A percentile compares a stretch with the other conserved stretches of the same genome.
Conservation (phyloP, 2,113 vertebrate genomes). For the Oryzias javanicus region DNA sequence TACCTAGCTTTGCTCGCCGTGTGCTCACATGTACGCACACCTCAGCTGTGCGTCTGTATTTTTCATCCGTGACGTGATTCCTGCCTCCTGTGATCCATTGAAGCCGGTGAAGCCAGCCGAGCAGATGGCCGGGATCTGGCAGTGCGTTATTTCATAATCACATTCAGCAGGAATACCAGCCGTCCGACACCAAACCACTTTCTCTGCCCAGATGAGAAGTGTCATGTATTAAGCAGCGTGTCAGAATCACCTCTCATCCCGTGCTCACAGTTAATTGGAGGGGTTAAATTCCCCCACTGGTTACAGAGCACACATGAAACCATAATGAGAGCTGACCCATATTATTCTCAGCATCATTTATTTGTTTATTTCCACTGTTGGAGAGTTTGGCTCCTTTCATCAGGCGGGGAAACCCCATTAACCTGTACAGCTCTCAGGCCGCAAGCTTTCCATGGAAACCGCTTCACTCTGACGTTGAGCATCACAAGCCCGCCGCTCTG, state of each 20-base stretch:
- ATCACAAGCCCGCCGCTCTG: not conserved
- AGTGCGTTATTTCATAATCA: constrained; percentile 33
- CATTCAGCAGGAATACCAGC: constrained; percentile 12
- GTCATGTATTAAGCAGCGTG: constrained; percentile 32
- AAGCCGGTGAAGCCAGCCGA: constrained; percentile 18
- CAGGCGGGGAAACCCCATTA: constrained; percentile 4
- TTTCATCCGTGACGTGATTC: not conserved
- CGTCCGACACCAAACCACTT: constrained; percentile 23
- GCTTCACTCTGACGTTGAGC: constrained; percentile 5
- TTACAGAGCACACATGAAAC: constrained; percentile 32
- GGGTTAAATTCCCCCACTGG: constrained; percentile 23
- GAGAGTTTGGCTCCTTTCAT: constrained; percentile 17
- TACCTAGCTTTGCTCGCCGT: not conserved
- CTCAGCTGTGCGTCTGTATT: not conserved
- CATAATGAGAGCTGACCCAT: constrained; percentile 36
- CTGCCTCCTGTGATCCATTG: constrained; percentile 24
- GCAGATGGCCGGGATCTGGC: constrained; percentile 30
- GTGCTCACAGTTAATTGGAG: constrained; percentile 22
- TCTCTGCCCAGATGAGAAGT: constrained; percentile 30
- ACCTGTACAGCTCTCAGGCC: not conserved
- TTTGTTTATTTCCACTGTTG: constrained; percentile 18
- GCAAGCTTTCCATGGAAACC: constrained; percentile 3
- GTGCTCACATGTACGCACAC: not conserved
- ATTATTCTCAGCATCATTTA: constrained; percentile 22
- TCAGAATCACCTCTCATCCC: constrained; percentile 2